Evolutionary conservation across 30 jellyfish, hydroid and myxozoan genomes (phyloP).

Genomic region (Sanderia malayensis): DNA sequence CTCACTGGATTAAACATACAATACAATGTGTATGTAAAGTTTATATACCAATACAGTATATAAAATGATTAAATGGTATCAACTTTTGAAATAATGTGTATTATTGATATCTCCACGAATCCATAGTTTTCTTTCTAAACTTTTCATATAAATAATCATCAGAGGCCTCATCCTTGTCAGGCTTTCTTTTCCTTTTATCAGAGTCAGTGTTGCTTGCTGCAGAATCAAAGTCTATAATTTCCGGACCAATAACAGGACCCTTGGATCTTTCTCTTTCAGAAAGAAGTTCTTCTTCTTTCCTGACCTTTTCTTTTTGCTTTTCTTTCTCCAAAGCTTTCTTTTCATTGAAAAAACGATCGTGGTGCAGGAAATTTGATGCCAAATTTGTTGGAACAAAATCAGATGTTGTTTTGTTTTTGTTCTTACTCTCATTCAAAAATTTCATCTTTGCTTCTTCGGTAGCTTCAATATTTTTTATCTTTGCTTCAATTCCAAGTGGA

Average conservation of each 20-base stretch:
- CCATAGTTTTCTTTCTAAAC: constrained; percentile 80
- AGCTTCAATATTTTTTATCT: constrained; percentile 87
- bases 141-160: constrained; percentile 93
- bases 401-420: constrained; percentile 66
- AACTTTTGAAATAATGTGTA: no score
- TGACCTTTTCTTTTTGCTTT: constrained; percentile 68
- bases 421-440: constrained; percentile 70
- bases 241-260: constrained; percentile 91
- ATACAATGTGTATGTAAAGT: no score
- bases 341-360: constrained; percentile 85
- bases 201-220: constrained; percentile 7
- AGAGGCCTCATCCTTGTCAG: constrained; percentile 58
- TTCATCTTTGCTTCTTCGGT: constrained; percentile 97
- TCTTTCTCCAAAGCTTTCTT: constrained; percentile 78
- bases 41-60: no score
- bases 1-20: no score
- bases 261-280: constrained; percentile 31
- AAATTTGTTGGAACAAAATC: constrained; percentile 96
- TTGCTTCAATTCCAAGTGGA: constrained; percentile 92
- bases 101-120: constrained; percentile 80
- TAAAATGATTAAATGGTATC: no score
- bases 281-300: constrained; percentile 22
- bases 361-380: constrained; percentile 95
- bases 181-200: constrained; percentile 39
- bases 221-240: constrained; percentile 16